Conservation (phyloP, 2,113 vertebrate species). For the Phyllostomus discolor region DNA sequence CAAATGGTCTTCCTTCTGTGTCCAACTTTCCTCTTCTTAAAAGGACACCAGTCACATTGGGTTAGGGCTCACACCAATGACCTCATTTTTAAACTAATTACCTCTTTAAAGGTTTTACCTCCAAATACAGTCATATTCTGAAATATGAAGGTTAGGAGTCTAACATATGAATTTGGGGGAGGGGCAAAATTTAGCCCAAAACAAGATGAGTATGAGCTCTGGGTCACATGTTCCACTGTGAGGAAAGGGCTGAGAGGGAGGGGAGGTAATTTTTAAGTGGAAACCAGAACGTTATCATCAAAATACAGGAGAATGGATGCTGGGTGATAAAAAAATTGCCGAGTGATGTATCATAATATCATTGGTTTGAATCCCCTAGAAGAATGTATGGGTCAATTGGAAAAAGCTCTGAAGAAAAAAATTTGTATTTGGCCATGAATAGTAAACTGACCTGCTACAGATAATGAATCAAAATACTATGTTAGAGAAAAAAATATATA, state of each 20-base stretch:
- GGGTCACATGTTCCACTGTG: neutral
- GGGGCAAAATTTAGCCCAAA: neutral
- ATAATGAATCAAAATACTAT: neutral
- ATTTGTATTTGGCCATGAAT: neutral
- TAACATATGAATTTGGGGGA: neutral
- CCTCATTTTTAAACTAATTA: conserved; percentile 28
- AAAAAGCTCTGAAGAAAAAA: neutral
- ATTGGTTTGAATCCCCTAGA: neutral
- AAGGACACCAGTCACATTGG: neutral
- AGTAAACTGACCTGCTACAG: neutral
- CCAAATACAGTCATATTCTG: neutral
- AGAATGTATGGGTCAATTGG: neutral
- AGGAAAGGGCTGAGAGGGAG: neutral
- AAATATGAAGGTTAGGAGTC: neutral
- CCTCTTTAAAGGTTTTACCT: neutral
- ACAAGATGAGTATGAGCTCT: neutral
- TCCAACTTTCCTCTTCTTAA: neutral
- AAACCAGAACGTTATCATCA: neutral
- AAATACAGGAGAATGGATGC: neutral
- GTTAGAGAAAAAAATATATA: neutral
- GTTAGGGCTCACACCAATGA: neutral
- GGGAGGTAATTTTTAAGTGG: neutral
- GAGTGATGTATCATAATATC: neutral
- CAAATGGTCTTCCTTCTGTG: neutral
- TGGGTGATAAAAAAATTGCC: neutral